Conservation (phyloP, 2,888 invertebrate species). For the Malthinus flaveolus region DNA sequence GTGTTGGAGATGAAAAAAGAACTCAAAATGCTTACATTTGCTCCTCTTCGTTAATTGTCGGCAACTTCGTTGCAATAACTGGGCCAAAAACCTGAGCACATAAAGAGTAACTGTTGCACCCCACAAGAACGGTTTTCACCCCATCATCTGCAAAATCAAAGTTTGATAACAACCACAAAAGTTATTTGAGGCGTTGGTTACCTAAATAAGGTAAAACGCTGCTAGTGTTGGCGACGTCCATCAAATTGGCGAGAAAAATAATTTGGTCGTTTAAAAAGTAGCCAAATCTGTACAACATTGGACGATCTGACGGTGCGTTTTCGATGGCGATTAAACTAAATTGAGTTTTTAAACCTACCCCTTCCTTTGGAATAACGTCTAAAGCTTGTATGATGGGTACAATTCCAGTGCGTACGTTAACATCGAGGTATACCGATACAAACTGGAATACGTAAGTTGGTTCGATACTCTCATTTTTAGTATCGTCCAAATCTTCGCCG, state of each 20-base stretch:
- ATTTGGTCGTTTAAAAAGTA: constrained; percentile 13
- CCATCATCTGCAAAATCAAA: constrained; percentile 6
- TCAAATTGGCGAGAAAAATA: constrained; percentile 9
- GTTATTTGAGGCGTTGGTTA: background rate
- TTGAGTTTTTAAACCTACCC: constrained; percentile 14
- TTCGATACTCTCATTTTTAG: background rate
- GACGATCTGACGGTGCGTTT: background rate
- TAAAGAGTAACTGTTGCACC: constrained; percentile 12
- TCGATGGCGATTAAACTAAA: constrained; percentile 12
- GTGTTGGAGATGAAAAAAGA: too few relatives aligned
- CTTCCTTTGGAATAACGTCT: constrained; percentile 5
- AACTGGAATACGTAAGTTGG: background rate
- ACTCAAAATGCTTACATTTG: constrained; percentile 7
- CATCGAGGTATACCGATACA: constrained; percentile 10
- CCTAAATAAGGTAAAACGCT: constrained; percentile 16
- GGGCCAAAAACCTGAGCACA: constrained; percentile 16
- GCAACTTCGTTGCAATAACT: constrained; percentile 1
- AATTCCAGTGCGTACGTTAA: constrained; percentile 4
- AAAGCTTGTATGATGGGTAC: constrained; percentile 4
- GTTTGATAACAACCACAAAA: background rate
- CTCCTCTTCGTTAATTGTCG: constrained; percentile 10
- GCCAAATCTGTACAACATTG: constrained; percentile 19
- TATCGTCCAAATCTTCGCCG: background rate
- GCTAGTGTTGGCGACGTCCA: constrained; percentile 5
- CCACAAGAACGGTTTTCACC: constrained; percentile 15